phyloP scores from a whole-genome alignment of 2,113 vertebrate genomes.

The Perca flavescens region DNA sequence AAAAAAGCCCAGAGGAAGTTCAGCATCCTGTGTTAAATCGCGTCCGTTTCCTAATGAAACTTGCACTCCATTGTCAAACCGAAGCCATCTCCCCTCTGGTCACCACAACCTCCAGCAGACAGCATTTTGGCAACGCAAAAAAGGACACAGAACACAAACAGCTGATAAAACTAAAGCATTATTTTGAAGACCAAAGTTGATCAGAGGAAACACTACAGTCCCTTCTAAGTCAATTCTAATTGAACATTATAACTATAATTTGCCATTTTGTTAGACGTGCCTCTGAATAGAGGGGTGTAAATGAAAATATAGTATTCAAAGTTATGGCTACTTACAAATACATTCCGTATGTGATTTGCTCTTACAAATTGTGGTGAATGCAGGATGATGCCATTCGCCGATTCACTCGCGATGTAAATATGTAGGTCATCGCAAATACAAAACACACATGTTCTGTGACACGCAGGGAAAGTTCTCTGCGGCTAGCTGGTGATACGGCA shows the following conservation, averaged over 20 bases:
- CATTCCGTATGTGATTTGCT: neutral
- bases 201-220: constrained; percentile 26
- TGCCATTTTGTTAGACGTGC: neutral
- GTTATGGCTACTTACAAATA: neutral
- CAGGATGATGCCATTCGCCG: neutral
- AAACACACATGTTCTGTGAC: constrained; percentile 50
- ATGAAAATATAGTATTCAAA: neutral
- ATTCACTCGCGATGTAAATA: constrained; percentile 7
- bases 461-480: constrained; percentile 53
- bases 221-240: neutral
- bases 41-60: constrained; percentile 80
- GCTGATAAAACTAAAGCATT: neutral
- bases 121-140: neutral
- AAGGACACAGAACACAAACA: constrained; percentile 9
- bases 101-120: constrained; percentile 28
- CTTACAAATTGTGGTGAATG: neutral
- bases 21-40: constrained; percentile 82
- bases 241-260: neutral
- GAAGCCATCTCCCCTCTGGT: constrained; percentile 60
- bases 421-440: constrained; percentile 49
- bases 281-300: neutral
- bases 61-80: constrained; percentile 69
- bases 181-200: constrained; percentile 14
- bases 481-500: constrained; percentile 1
- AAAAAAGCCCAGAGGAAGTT: constrained; percentile 78